These are phyloP conservation scores for Drosophila cracens DNA, from an alignment of 2,888 invertebrate species.

Conservation along the genomic window DNA sequence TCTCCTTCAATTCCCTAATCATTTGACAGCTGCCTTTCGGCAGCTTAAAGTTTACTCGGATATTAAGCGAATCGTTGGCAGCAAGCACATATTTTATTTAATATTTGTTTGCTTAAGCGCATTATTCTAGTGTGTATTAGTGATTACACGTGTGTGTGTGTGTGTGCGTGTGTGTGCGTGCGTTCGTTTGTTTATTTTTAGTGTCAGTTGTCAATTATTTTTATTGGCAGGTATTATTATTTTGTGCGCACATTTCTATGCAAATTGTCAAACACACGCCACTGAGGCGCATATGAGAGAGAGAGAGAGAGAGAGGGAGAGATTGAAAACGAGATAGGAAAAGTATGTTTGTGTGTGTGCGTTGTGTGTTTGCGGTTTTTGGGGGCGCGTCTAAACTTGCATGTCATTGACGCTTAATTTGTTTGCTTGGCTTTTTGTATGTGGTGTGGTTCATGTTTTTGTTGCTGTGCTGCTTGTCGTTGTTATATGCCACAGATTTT, in stretches of 20 bases:
- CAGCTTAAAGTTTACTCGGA: conserved; percentile 64
- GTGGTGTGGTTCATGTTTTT: conserved; percentile 15
- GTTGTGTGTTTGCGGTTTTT: conserved; percentile 34
- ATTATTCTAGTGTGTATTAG: conserved; percentile 23
- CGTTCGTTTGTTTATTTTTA: conserved; percentile 66
- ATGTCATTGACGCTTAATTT: conserved; percentile 78
- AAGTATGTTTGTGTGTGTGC: conserved; percentile 19
- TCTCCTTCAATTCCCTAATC: conserved; percentile 58
- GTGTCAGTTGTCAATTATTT: conserved; percentile 79
- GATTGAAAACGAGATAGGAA: neutral
- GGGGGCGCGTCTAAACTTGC: conserved; percentile 68
- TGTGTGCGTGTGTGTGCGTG: conserved; percentile 13
- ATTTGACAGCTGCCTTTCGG: conserved; percentile 67
- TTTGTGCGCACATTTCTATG: conserved; percentile 74
- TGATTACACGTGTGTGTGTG: conserved; percentile 9
- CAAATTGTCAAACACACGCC: conserved; percentile 68
- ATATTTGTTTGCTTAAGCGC: conserved; percentile 59
- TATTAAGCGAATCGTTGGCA: conserved; percentile 36
- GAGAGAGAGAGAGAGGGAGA: conserved; percentile 1
- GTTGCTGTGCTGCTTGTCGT: conserved; percentile 28
- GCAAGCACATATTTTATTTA: conserved; percentile 62
- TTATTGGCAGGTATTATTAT: conserved; percentile 78
- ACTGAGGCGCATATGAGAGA: conserved; percentile 2
- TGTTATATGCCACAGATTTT: conserved; percentile 63
- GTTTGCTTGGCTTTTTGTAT: conserved; percentile 72